These are phyloP conservation scores for Archilochus colubris DNA, from an alignment of 2,113 vertebrate genomes.

Conservation along the genomic window DNA sequence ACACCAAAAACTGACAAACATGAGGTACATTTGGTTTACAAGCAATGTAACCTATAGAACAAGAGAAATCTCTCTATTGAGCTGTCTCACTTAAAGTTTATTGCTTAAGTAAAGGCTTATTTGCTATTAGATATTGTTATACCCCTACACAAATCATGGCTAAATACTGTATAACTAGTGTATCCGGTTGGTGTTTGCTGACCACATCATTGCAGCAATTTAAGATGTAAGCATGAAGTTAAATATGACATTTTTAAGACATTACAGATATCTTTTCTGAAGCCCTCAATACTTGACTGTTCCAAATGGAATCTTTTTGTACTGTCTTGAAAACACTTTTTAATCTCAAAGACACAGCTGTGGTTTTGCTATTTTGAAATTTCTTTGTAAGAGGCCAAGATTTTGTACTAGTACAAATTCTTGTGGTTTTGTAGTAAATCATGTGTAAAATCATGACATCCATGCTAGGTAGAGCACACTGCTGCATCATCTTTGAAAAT, in stretches of 20 bases:
- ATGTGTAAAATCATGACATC: neutral
- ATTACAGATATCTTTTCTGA: neutral
- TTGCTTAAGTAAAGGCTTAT: neutral
- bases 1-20: neutral
- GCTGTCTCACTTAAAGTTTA: neutral
- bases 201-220: neutral
- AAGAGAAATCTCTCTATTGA: neutral
- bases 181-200: neutral
- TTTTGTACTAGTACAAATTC: neutral
- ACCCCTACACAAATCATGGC: accelerated
- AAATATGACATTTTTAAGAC: neutral
- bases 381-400: neutral
- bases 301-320: neutral
- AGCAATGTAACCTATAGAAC: neutral
- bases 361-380: neutral
- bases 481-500: neutral
- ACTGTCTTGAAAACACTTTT: neutral
- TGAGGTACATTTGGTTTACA: neutral
- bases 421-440: neutral
- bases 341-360: neutral
- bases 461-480: neutral
- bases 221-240: neutral
- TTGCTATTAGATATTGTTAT: neutral
- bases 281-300: neutral
- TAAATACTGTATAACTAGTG: neutral